Conservation (phyloP, 2,888 invertebrate genomes). For the Drosophila neonasuta region DNA sequence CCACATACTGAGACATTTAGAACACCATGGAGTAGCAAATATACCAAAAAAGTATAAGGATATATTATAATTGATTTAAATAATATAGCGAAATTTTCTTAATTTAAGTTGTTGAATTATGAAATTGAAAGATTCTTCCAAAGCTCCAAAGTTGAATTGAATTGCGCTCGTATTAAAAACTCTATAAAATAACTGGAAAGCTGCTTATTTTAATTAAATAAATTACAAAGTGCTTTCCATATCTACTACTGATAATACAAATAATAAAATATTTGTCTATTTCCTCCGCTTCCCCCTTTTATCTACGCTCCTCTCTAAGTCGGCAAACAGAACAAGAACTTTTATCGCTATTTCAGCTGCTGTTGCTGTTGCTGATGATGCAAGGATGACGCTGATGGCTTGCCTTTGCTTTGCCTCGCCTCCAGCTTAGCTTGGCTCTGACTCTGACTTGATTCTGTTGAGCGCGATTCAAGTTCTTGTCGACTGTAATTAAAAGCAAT, state of each 20-base stretch:
- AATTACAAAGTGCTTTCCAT: neutral
- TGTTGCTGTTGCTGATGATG: constrained; percentile 62
- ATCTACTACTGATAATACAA: neutral
- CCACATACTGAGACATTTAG: no score
- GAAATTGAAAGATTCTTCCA: no score
- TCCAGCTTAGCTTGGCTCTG: constrained; percentile 25
- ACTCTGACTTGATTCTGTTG: constrained; percentile 20
- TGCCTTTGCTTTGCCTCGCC: constrained; percentile 27
- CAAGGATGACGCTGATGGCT: constrained; percentile 71
- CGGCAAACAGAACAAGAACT: constrained; percentile 29
- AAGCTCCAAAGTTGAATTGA: no score
- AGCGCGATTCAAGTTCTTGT: constrained; percentile 58
- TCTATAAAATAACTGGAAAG: no score
- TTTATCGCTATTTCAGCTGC: constrained; percentile 36
- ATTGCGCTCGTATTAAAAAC: no score
- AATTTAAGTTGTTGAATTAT: no score
- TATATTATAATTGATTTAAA: no score
- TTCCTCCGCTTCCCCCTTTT: neutral
- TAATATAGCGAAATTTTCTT: no score
- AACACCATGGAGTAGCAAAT: no score
- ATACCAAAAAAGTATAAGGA: no score
- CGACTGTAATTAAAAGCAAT: constrained; percentile 74
- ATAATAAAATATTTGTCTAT: no score
- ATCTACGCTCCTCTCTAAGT: constrained; percentile 22
- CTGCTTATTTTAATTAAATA: neutral